phyloP scores from a whole-genome alignment of 1,140 invertebrate genomes.

The Wasmannia auropunctata region DNA sequence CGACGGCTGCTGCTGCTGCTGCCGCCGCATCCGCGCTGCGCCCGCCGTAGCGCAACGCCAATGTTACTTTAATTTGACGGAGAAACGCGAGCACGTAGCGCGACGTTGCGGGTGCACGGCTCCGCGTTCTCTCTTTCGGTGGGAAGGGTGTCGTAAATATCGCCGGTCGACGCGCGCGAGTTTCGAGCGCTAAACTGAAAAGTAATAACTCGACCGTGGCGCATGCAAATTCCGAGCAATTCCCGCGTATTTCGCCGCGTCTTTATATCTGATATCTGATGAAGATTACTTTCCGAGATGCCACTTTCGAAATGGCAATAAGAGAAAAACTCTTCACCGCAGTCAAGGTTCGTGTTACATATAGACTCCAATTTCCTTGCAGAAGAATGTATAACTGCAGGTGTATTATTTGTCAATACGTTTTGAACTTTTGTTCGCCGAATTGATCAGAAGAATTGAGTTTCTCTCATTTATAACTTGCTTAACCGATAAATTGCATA shows the following conservation, averaged over 20 bases:
- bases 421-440: background rate
- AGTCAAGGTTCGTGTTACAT: background rate
- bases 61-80: slow-evolving; percentile 56
- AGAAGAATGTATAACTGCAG: background rate
- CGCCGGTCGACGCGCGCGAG: background rate
- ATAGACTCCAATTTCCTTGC: background rate
- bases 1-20: background rate
- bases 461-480: slow-evolving; percentile 6
- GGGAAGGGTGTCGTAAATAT: slow-evolving; percentile 39
- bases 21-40: background rate
- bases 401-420: no score
- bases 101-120: background rate
- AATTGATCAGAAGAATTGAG: background rate
- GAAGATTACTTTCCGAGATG: background rate
- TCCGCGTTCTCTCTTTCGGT: background rate
- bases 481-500: background rate
- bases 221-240: background rate
- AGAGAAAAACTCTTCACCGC: background rate
- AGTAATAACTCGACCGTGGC: slow-evolving; percentile 23
- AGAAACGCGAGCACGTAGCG: slow-evolving; percentile 7
- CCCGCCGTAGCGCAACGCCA: slow-evolving; percentile 2
- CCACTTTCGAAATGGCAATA: background rate
- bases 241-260: background rate
- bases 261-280: background rate
- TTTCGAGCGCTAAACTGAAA: slow-evolving; percentile 28